phyloP scores from a whole-genome alignment of 1,140 invertebrate genomes.

The Scaptodrosophila lebanonensis region DNA sequence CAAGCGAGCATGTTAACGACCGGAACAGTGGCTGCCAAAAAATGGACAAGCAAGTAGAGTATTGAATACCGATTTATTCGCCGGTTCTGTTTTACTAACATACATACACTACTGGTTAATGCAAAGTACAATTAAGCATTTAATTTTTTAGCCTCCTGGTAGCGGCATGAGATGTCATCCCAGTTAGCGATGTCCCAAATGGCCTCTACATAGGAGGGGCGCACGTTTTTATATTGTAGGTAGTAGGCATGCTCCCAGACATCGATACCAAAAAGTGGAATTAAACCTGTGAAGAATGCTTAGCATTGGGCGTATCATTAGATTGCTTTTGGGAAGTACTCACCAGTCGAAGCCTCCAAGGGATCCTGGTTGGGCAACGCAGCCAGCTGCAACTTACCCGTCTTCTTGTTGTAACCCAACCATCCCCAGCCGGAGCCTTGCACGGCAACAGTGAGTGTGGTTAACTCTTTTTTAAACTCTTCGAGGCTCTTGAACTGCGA shows the following conservation, averaged over 20 bases:
- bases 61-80: too few species aligned
- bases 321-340: not conserved
- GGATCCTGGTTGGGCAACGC: constrained; percentile 99
- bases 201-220: constrained; percentile 98
- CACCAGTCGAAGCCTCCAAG: constrained; percentile 93
- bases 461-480: constrained; percentile 91
- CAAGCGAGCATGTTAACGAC: too few species aligned
- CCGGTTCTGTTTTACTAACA: too few species aligned
- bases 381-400: constrained; percentile 87
- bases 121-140: constrained; percentile 13
- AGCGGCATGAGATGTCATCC: constrained; percentile 93
- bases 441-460: constrained; percentile 88
- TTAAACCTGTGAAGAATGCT: constrained; percentile 81
- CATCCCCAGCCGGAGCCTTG: constrained; percentile 99
- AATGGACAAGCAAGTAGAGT: too few species aligned
- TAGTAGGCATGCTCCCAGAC: constrained; percentile 99
- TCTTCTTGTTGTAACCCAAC: constrained; percentile 93
- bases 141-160: constrained; percentile 80
- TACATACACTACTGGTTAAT: too few species aligned
- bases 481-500: constrained; percentile 92
- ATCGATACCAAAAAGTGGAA: constrained; percentile 98
- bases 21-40: too few species aligned
- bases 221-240: constrained; percentile 98
- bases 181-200: constrained; percentile 99
- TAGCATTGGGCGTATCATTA: not conserved